Evolutionary conservation across 2,113 vertebrate species (phyloP).

Genomic region (Lamprotornis superbus): DNA sequence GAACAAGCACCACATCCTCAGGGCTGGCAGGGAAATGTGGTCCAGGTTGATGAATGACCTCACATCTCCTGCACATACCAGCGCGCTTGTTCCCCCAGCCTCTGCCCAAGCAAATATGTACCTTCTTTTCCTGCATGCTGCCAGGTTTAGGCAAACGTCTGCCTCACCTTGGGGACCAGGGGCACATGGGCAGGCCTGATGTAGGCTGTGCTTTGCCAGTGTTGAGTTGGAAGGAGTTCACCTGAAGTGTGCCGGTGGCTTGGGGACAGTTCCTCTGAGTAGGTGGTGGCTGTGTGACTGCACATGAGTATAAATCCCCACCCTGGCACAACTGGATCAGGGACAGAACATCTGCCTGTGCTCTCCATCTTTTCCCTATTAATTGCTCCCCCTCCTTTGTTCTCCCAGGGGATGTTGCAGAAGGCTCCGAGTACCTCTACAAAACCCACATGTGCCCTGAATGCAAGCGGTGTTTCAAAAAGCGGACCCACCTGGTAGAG

Average conservation of each 20-base stretch:
- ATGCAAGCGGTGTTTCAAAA: constrained; percentile 96
- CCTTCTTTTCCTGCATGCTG: background rate
- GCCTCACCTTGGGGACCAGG: background rate
- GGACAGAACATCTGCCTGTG: background rate
- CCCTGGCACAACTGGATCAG: background rate
- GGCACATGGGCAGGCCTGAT: accelerated
- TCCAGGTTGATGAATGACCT: background rate
- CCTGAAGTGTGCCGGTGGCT: background rate
- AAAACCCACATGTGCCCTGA: constrained; percentile 93
- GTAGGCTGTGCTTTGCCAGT: background rate
- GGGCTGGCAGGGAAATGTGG: background rate
- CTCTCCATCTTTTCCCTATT: background rate
- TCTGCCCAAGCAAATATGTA: accelerated
- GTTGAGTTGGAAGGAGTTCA: background rate
- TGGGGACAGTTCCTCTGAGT: background rate
- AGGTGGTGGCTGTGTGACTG: background rate
- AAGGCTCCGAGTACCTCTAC: constrained; percentile 82
- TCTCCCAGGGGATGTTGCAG: constrained; percentile 68
- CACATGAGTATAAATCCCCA: background rate
- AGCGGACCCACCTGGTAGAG: constrained; percentile 90
- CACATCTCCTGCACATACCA: background rate
- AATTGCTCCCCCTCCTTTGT: background rate
- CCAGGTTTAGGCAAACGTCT: background rate
- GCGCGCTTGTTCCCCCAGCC: background rate
- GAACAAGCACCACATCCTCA: background rate